These are phyloP conservation scores for Brachionichthys hirsutus DNA, from an alignment of 2,113 vertebrate species.

Conservation along the genomic window DNA sequence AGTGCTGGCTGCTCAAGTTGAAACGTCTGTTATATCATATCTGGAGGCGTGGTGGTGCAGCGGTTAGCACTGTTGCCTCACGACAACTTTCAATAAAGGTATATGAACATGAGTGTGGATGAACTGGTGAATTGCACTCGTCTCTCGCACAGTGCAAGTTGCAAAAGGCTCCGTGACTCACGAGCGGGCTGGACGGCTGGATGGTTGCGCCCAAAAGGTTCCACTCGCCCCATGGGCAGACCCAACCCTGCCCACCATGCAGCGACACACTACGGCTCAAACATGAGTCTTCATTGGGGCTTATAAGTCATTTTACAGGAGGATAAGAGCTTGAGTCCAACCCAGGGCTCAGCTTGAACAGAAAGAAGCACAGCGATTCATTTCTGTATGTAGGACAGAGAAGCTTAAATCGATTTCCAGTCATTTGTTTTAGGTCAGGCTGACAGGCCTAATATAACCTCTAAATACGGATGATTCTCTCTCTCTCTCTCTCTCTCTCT, in stretches of 20 bases:
- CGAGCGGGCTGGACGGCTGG: too few species aligned
- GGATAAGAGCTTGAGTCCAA: constrained; percentile 12
- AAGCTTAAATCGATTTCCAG: constrained; percentile 9
- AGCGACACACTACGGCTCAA: constrained; percentile 26
- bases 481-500: too few species aligned
- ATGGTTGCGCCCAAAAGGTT: too few species aligned
- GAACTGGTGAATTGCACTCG: too few species aligned
- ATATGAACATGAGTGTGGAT: too few species aligned
- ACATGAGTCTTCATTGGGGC: constrained; percentile 18
- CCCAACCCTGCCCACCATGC: neutral
- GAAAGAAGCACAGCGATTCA: neutral
- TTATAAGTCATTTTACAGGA: constrained; percentile 32
- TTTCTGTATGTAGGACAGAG: constrained; percentile 8
- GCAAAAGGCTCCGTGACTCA: too few species aligned
- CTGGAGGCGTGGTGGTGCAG: neutral
- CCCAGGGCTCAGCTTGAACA: too few species aligned
- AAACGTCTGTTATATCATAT: neutral
- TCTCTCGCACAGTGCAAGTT: too few species aligned
- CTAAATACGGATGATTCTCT: neutral
- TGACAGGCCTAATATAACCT: neutral
- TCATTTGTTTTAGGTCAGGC: constrained; percentile 2
- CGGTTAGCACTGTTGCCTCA: too few species aligned
- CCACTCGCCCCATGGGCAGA: constrained; percentile 4
- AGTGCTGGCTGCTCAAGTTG: neutral
- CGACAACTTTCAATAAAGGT: too few species aligned